A percentile compares a stretch with the other conserved stretches of the same genome.
These are phyloP conservation scores for Operophtera brumata DNA, from an alignment of 2,888 invertebrate genomes.

Conservation along the genomic window DNA sequence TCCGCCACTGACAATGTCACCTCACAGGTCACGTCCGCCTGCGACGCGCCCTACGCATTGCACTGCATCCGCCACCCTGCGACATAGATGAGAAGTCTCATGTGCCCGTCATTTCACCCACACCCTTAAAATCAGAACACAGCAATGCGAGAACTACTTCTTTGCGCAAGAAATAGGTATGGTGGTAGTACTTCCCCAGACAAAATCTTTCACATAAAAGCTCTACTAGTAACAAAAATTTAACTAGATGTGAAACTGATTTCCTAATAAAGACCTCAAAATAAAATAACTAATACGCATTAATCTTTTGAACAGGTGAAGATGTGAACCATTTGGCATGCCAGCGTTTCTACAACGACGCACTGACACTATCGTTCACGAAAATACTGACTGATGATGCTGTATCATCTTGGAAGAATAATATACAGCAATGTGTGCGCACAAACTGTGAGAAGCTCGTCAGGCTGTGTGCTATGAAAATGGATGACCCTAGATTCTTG, in stretches of 20 bases:
- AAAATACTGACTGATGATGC: constrained; percentile 99
- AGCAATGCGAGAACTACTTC: too few species aligned
- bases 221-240: too few species aligned
- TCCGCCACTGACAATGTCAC: too few species aligned
- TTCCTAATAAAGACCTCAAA: background rate
- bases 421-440: constrained; percentile 97
- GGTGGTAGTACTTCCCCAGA: too few species aligned
- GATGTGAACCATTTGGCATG: constrained; percentile 94
- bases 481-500: constrained; percentile 96
- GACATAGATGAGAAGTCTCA: too few species aligned
- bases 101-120: too few species aligned
- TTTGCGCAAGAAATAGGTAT: too few species aligned
- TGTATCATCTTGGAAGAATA: constrained; percentile 98
- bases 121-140: too few species aligned
- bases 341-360: constrained; percentile 96
- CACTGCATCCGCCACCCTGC: too few species aligned
- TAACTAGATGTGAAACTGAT: background rate
- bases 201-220: too few species aligned
- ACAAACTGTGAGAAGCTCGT: constrained; percentile 95
- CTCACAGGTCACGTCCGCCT: too few species aligned
- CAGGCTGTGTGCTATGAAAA: constrained; percentile 94
- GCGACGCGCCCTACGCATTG: too few species aligned
- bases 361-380: constrained; percentile 95
- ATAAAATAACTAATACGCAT: background rate
- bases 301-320: constrained; percentile 80